Conservation (phyloP, 1,140 invertebrate genomes). For the Spodoptera frugiperda region DNA sequence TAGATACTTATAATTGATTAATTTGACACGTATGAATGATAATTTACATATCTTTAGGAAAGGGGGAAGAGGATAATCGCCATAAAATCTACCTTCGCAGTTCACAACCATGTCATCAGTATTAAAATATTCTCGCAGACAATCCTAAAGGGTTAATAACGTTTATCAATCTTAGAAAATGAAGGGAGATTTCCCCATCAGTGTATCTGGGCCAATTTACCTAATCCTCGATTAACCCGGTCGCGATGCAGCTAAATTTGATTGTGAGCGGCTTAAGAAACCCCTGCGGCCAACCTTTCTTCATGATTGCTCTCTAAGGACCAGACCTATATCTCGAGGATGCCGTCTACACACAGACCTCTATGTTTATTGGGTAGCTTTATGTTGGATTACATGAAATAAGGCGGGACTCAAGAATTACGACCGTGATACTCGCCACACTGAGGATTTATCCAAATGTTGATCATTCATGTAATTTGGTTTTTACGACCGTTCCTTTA, state of each 20-base stretch:
- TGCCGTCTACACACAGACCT: slow-evolving; percentile 13
- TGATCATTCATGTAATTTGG: slow-evolving; percentile 4
- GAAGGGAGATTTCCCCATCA: slow-evolving; percentile 47
- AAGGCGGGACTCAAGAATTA: slow-evolving; percentile 23
- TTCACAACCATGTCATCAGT: too few relatives aligned
- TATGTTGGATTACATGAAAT: slow-evolving; percentile 42
- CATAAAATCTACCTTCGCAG: too few relatives aligned
- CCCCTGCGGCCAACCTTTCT: slow-evolving; percentile 55
- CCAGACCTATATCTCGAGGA: slow-evolving; percentile 40
- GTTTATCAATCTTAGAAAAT: slow-evolving; percentile 36
- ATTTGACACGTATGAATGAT: too few relatives aligned
- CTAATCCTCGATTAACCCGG: slow-evolving; percentile 55
- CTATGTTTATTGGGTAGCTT: slow-evolving; percentile 38
- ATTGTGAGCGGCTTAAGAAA: slow-evolving; percentile 55
- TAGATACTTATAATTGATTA: too few relatives aligned
- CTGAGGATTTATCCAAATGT: slow-evolving; percentile 3
- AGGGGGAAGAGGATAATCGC: too few relatives aligned
- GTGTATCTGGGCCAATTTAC: slow-evolving; percentile 54
- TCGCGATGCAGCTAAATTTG: slow-evolving; percentile 57
- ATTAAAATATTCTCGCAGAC: neutral
- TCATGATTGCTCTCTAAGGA: slow-evolving; percentile 53
- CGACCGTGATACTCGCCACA: slow-evolving; percentile 7
- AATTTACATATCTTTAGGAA: too few relatives aligned
- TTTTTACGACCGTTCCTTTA: neutral
- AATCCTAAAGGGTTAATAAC: slow-evolving; percentile 43